A percentile compares a stretch with the other conserved stretches of the same genome.
Evolutionary conservation across 2,888 invertebrate species (phyloP).

Genomic region (Clostera curtula): DNA sequence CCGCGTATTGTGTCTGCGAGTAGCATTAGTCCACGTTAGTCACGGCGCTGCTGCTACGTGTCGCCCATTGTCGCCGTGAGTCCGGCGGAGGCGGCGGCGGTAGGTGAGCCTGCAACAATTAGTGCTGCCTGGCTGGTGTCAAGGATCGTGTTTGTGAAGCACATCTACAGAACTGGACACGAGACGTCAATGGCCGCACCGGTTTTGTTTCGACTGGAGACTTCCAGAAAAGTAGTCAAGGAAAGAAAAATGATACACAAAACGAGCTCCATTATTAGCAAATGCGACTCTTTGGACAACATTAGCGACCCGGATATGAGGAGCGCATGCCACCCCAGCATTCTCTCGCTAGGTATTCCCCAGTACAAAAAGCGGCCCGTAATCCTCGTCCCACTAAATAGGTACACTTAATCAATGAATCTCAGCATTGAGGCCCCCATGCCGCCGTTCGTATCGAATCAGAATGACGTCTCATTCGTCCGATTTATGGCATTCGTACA

Average conservation of each 20-base stretch:
- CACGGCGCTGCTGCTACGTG: slow-evolving; percentile 41
- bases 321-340: slow-evolving; percentile 7
- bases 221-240: no score
- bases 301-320: slow-evolving; percentile 1
- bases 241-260: no score
- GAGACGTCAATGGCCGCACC: no score
- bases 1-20: slow-evolving; percentile 31
- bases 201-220: no score
- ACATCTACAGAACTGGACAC: not conserved
- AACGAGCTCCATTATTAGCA: not conserved
- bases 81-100: slow-evolving; percentile 10
- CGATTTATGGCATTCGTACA: slow-evolving; percentile 56
- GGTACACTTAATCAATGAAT: slow-evolving; percentile 64
- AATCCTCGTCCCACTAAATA: slow-evolving; percentile 55
- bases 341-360: slow-evolving; percentile 12
- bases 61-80: slow-evolving; percentile 22
- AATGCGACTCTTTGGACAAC: not conserved
- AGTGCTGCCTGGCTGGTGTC: not conserved
- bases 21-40: slow-evolving; percentile 58
- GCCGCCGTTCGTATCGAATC: slow-evolving; percentile 62
- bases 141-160: slow-evolving; percentile 1
- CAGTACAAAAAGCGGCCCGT: slow-evolving; percentile 27
- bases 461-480: slow-evolving; percentile 68
- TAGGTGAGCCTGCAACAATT: slow-evolving; percentile 10
- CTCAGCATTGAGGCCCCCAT: slow-evolving; percentile 55